Evolutionary conservation across 2,888 invertebrate genomes (phyloP).

Genomic region (Tillus elongatus): DNA sequence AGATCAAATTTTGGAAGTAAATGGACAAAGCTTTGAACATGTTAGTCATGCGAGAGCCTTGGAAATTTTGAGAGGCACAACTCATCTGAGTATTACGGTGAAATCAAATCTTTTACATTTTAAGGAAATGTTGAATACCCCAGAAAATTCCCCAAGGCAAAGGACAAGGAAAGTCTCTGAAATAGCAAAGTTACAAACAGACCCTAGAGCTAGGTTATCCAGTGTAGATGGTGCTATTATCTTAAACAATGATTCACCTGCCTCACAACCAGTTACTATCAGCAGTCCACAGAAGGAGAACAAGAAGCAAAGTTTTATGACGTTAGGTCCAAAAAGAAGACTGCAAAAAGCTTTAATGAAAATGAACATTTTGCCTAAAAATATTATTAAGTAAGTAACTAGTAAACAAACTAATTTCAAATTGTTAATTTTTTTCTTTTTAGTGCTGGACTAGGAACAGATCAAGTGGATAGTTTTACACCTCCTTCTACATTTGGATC

Average conservation of each 20-base stretch:
- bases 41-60: conserved; percentile 85
- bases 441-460: conserved; percentile 46
- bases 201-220: conserved; percentile 68
- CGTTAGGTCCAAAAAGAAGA: conserved; percentile 74
- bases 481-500: conserved; percentile 47
- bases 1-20: conserved; percentile 96
- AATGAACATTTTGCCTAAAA: conserved; percentile 83
- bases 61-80: conserved; percentile 87
- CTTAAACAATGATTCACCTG: conserved; percentile 31
- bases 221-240: conserved; percentile 56
- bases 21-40: conserved; percentile 92
- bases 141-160: conserved; percentile 73
- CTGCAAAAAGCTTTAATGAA: conserved; percentile 78
- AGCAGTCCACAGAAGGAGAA: conserved; percentile 57
- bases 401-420: conserved; percentile 6
- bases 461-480: conserved; percentile 54
- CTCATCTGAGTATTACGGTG: conserved; percentile 91
- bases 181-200: conserved; percentile 56
- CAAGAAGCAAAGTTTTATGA: conserved; percentile 65
- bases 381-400: conserved; percentile 50
- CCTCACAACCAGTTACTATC: conserved; percentile 50
- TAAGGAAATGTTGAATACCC: conserved; percentile 65
- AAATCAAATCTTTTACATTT: conserved; percentile 92
- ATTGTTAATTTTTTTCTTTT: conserved; percentile 18
- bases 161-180: conserved; percentile 48